Conservation (phyloP, 1,140 invertebrate genomes). For the Apis mellifera region Amel_HAv3.1 CM009931.2:5619001-5619500, state of each 20-base stretch:
- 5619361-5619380: conserved; percentile 14
- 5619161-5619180: conserved; percentile 44
- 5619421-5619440: background rate
- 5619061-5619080: background rate
- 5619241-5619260: too few species aligned
- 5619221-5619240: too few species aligned
- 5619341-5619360: conserved; percentile 14
- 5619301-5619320: conserved; percentile 21
- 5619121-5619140: background rate
- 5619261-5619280: conserved; percentile 11
- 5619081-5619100: background rate
- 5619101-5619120: conserved; percentile 9
- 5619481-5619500: background rate
- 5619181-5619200: background rate
- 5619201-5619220: background rate
- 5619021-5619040: too few species aligned
- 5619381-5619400: conserved; percentile 25
- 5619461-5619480: background rate
- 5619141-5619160: conserved; percentile 22
- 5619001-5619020: background rate
- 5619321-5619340: background rate
- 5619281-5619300: conserved; percentile 21
- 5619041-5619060: background rate
- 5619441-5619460: background rate
- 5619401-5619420: conserved; percentile 17